Evolutionary conservation across 1,140 invertebrate genomes (phyloP).

Genomic region (Hycleus phaleratus): DNA sequence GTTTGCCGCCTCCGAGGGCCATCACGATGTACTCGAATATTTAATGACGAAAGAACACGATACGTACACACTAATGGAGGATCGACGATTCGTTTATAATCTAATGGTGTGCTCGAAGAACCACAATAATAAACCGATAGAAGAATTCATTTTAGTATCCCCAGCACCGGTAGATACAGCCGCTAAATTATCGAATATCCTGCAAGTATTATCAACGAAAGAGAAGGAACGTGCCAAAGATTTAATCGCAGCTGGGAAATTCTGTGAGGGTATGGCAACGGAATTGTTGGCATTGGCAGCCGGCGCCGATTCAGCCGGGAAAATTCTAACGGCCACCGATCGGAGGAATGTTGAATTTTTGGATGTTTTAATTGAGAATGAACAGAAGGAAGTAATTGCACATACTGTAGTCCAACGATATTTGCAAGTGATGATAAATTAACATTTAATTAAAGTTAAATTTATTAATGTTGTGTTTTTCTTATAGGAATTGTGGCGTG

Average conservation of each 20-base stretch:
- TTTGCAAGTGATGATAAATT: conserved; percentile 62
- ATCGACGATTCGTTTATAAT: conserved; percentile 96
- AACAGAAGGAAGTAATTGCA: conserved; percentile 94
- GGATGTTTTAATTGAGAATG: conserved; percentile 96
- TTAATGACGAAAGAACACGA: conserved; percentile 96
- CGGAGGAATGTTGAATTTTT: conserved; percentile 88
- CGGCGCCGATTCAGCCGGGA: conserved; percentile 85
- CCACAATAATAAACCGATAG: conserved; percentile 90
- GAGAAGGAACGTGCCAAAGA: conserved; percentile 98
- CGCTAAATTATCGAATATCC: conserved; percentile 91
- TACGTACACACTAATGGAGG: conserved; percentile 94
- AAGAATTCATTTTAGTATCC: conserved; percentile 93
- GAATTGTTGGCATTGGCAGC: conserved; percentile 91
- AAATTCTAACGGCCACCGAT: conserved; percentile 86
- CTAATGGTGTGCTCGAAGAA: conserved; percentile 98
- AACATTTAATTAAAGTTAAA: background rate
- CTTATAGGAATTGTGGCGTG: conserved; percentile 89
- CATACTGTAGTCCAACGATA: conserved; percentile 84
- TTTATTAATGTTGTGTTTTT: background rate
- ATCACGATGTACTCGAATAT: conserved; percentile 92
- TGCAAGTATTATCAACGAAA: conserved; percentile 80
- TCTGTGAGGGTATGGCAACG: conserved; percentile 95
- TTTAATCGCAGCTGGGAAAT: conserved; percentile 86
- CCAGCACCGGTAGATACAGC: conserved; percentile 97
- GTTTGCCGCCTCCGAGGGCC: conserved; percentile 94